Evolutionary conservation across 2,888 invertebrate genomes (phyloP).

Genomic region (Trachelus iudaicus): DNA sequence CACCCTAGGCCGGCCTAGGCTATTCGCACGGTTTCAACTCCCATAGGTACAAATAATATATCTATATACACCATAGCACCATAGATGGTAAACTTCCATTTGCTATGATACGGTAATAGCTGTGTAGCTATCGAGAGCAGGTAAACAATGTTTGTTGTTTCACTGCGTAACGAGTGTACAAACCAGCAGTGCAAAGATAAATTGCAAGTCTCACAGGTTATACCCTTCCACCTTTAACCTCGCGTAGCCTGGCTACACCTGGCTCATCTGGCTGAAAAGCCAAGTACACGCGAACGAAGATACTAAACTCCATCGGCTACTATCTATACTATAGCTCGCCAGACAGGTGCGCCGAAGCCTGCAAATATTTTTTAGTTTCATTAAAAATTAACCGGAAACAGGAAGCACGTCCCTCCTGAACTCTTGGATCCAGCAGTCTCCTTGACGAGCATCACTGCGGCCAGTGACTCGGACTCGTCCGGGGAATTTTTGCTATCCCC

Average conservation of each 20-base stretch:
- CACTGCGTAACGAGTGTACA: not conserved
- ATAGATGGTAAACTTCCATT: constrained; percentile 32
- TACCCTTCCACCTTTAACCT: not conserved
- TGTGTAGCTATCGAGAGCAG: not conserved
- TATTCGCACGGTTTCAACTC: not conserved
- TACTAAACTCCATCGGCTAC: not conserved
- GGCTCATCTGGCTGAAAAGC: not conserved
- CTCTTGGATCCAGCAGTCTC: not conserved
- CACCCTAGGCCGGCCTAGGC: not conserved
- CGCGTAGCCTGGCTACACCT: not conserved
- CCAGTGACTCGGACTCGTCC: not conserved
- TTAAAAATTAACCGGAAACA: not conserved
- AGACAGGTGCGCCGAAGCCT: not conserved
- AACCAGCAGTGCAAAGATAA: not conserved
- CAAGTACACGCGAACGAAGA: not conserved
- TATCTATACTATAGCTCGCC: not conserved
- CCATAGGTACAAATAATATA: not conserved
- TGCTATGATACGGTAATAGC: constrained; percentile 33
- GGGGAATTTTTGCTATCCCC: not conserved
- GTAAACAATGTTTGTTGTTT: not conserved
- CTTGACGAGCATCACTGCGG: not conserved
- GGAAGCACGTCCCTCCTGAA: not conserved
- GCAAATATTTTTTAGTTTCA: not conserved
- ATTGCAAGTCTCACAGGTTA: not conserved
- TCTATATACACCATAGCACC: constrained; percentile 7